Conservation (phyloP, 2,888 invertebrate species). For the Orchestes rusci region DNA sequence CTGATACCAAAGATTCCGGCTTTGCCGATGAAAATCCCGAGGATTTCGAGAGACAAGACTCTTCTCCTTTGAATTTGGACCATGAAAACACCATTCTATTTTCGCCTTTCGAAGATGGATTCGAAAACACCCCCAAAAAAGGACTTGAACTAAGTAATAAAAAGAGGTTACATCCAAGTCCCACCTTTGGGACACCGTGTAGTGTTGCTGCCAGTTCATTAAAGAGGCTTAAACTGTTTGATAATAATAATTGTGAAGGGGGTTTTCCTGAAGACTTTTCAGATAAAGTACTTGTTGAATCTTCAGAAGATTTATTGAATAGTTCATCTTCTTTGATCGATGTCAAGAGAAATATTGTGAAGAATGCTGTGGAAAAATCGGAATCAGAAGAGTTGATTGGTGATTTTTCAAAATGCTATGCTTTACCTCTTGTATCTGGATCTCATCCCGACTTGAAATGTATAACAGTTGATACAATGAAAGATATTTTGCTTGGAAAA, state of each 20-base stretch:
- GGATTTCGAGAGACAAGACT: constrained; percentile 2
- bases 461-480: constrained; percentile 66
- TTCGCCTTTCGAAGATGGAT: constrained; percentile 7
- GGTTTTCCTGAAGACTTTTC: constrained; percentile 1
- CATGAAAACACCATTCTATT: constrained; percentile 14
- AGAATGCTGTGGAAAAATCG: constrained; percentile 63
- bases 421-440: constrained; percentile 62
- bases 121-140: constrained; percentile 7
- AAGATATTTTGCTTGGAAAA: constrained; percentile 61
- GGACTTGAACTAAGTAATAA: not conserved
- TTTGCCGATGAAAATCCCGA: constrained; percentile 14
- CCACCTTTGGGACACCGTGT: constrained; percentile 2
- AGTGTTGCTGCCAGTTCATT: constrained; percentile 3
- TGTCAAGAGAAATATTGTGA: constrained; percentile 57
- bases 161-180: constrained; percentile 12
- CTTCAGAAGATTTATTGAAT: constrained; percentile 2
- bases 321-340: not conserved
- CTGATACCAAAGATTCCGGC: constrained; percentile 21
- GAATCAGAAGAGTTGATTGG: constrained; percentile 70
- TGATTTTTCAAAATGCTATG: constrained; percentile 68
- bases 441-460: constrained; percentile 72
- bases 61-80: constrained; percentile 11
- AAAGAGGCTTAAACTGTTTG: constrained; percentile 17
- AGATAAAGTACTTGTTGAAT: constrained; percentile 2
- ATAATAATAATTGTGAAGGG: not conserved